A percentile compares a stretch with the other conserved stretches of the same genome.
These are phyloP conservation scores for Podarcis siculus DNA, from an alignment of 2,797 vertebrate species.

Conservation along the genomic window DNA sequence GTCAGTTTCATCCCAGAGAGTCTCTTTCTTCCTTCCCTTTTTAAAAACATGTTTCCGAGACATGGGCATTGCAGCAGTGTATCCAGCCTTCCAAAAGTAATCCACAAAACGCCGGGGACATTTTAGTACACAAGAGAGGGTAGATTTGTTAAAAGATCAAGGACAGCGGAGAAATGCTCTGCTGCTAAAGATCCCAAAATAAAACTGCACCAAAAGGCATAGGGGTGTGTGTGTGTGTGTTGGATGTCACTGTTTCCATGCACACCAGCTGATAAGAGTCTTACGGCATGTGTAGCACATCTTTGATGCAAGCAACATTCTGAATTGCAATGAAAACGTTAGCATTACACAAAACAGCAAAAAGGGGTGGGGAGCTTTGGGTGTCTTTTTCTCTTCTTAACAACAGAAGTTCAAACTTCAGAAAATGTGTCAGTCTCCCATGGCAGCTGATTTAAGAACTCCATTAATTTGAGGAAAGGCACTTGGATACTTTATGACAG, in stretches of 20 bases:
- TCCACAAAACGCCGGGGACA: neutral
- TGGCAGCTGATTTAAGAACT: neutral
- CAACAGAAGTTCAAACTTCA: neutral
- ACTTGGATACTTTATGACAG: neutral
- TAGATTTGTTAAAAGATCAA: neutral
- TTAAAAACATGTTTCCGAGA: neutral
- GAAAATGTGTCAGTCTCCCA: neutral
- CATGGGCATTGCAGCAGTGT: neutral
- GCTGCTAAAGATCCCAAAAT: neutral
- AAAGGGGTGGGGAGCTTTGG: neutral
- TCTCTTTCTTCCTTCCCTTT: neutral
- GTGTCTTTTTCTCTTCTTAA: neutral
- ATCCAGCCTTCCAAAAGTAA: neutral
- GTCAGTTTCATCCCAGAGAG: neutral
- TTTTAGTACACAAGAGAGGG: neutral
- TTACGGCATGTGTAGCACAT: neutral
- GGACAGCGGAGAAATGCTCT: neutral
- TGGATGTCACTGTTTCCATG: neutral
- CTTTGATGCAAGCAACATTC: neutral
- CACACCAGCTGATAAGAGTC: neutral
- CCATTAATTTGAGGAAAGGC: neutral
- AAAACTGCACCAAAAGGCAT: neutral
- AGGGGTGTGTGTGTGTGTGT: neutral
- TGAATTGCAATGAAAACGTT: neutral
- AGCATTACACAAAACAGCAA: neutral